phyloP scores from a whole-genome alignment of 2,113 vertebrate genomes.

The Stictonetta naevosa region DNA sequence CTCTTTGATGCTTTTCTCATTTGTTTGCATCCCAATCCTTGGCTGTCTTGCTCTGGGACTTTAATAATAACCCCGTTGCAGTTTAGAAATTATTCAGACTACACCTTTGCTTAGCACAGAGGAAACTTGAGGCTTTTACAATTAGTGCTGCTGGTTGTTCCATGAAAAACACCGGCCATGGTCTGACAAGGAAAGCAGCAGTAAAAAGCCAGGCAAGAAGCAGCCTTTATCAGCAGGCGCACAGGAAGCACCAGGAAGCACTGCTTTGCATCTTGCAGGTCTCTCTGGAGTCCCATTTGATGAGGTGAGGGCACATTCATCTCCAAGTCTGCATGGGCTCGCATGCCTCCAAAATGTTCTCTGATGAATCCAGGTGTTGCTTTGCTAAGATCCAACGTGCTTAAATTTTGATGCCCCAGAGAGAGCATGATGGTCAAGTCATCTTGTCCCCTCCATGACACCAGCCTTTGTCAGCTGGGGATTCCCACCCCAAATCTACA shows the following conservation, averaged over 20 bases:
- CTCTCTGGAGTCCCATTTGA: background rate
- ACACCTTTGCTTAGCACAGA: background rate
- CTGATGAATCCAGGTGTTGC: background rate
- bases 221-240: background rate
- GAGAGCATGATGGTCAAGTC: background rate
- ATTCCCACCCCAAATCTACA: background rate
- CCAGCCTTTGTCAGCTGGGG: background rate
- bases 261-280: accelerated
- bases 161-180: background rate
- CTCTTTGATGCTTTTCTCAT: constrained; percentile 32
- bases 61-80: background rate
- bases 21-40: constrained; percentile 16
- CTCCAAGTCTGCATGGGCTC: background rate
- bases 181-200: background rate
- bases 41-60: constrained; percentile 14
- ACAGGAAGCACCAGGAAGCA: background rate
- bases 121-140: constrained; percentile 33
- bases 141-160: constrained; percentile 15
- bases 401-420: background rate
- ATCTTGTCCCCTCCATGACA: background rate
- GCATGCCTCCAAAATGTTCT: background rate
- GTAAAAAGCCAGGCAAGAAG: background rate
- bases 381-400: background rate
- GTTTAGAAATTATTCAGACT: constrained; percentile 5
- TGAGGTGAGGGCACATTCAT: accelerated